Base-by-base conservation (phyloP, 1,140 invertebrate species). In the Argopecten irradians region DNA sequence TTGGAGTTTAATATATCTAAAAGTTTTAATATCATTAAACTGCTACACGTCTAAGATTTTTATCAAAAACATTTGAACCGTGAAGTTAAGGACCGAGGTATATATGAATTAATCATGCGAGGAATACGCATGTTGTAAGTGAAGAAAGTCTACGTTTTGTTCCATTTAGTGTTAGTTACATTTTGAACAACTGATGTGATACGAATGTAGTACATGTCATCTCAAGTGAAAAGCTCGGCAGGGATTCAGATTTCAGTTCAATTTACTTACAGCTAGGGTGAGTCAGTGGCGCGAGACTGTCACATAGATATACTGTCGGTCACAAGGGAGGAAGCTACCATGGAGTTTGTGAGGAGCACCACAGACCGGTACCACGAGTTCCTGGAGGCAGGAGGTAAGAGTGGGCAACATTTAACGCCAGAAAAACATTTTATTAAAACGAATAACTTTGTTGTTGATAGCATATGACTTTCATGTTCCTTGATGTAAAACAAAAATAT, bases 231-330 rank as follows among this genome's bases (percentile, higher is more conserved):
- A 71, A 71, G n/a, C 55, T 71, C 55, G 28, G 55, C 28, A 11
- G 55, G 55, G 14, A 46, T n/a, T 19, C 9, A 11, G 9, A 46
- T 46, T 46, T 46, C 43, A 46, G 43, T 46, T 46, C 14, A 46
- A 46, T 46, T 71, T 16, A 71, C 55, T n/a, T 71, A 71, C n/a
- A 71, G 55, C 22, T 55, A 22, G 55, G 55, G 22, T 71, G 55
- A 71, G 55, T 71, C 55, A 71, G 55, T 71, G 55, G 16, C 55
- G 55, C 55, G 55, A 28, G 55, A 71, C 55, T 71, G 55, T 71
- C 55, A 28, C 28, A 39, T 13, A 71, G 55, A 71, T 71, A n/a
- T n/a, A 71, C 55, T 11, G n/a, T 28, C 8, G 5, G 55, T 71
- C 55, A 71, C 22, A 71, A 71, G 55, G 28, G 22, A n/a, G 22